Evolutionary conservation across 1,140 invertebrate genomes (phyloP), one percentile per base, ranked within the genome.

Genomic region (Drosophila fuyamai): DNA sequence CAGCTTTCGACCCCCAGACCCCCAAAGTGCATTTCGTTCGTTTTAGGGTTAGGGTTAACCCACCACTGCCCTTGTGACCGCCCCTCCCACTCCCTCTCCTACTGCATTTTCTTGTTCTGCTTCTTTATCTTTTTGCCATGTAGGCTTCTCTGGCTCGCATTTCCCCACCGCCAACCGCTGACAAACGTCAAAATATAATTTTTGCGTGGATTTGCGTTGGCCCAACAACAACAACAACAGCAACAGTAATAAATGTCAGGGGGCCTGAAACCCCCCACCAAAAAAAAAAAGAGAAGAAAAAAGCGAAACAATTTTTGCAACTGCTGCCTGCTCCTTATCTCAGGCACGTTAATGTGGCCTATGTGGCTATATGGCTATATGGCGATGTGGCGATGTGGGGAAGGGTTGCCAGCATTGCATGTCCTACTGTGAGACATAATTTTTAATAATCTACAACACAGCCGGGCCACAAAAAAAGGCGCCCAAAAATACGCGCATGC

Each of bases 371-470:
- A 23, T 23, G 23, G 23, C 23, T 23, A 23, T 23, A 23, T 16
- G 23, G 23, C 23, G 0, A 74, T 50, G 18, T 41, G 44, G 46
- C 23, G 23, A 23, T 23, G 23, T 23, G 23, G 10, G 56, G 57
- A 73, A 56, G 56, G 68, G 70, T 73, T 59, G 70, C 62, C 48
- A 32, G 76, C 61, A 66, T 83, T 88, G 84, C 83, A 88, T 88
- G 83, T 88, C 83, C 84, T 88, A 89, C 83, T 80, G 79, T 80
- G 83, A 88, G 80, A 83, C 83, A 88, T 88, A 88, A 88, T 88
- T 88, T 88, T 88, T 89, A 88, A 88, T 88, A 88, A 88, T 88
- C 83, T 88, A 88, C 83, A 88, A 88, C 80, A 83, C 63, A 81
- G 75, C 79, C 79, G 14, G 50, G 65, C 70, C 55, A 41, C 60